Evolutionary conservation across 2,888 invertebrate genomes (phyloP), one percentile per base, ranked within the genome.

Genomic region (Micropterix aruncella): DNA sequence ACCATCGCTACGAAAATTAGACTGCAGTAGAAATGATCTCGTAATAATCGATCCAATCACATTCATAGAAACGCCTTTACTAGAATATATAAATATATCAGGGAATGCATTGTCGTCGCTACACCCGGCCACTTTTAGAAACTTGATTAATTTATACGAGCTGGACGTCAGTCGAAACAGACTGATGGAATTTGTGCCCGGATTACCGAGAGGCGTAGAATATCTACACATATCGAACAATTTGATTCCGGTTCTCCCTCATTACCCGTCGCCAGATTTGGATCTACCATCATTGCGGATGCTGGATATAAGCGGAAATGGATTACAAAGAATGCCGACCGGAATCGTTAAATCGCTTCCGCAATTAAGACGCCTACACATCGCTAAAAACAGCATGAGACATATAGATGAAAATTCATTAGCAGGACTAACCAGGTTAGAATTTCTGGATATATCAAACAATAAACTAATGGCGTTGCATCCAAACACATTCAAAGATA

Each of bases 31-130:
- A 45, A 91, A 91, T 56, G 75, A 78, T 18, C 60, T 92, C 18
- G 70, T 66, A 2, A 67, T 78, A 14, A 68, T 90, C 42, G 83
- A 88, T 52, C 80, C 84, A 0, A 78, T 80, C 37, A 75, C 83
- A 0, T 88, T 90, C 55, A 61, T 82, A 43, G 77, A 79, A 50
- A 80, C 81, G 1, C 77, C 83, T 1, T 70, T 80, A 43, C 59
- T 91, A 44, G 90, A 90, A 59, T 80, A 83, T 46, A 66, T 90
- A 2, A 90, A 91, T 59, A 69, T 91, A 43, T 88, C 89, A 0
- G 70, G 75, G 14, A 92, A 92, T 57, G 75, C 77, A 14, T 60
- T 92, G 16, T 70, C 76, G 5, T 70, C 74, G 0, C 59, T 89
- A 44, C 87, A 85, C 61, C 81, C 85, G 2, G 76, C 82, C 16